A percentile compares a stretch with the other conserved stretches of the same genome.
Conservation (phyloP, 2,113 vertebrate species). For the Amphilophus citrinellus region DNA sequence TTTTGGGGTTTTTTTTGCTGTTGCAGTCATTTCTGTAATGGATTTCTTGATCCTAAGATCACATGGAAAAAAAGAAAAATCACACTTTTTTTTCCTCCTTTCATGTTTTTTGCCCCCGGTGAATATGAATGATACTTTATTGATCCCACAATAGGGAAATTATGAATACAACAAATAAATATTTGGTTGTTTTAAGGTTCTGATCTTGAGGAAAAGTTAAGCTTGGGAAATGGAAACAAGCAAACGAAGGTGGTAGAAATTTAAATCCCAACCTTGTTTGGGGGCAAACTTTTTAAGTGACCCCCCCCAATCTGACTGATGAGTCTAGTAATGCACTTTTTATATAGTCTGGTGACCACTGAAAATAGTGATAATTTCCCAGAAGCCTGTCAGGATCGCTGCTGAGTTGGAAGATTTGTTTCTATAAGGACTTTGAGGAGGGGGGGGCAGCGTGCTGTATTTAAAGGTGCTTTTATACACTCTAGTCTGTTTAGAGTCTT, state of each 20-base stretch:
- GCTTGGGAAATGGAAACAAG: neutral
- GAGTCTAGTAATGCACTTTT: no score
- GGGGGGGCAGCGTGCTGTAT: neutral
- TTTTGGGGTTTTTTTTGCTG: no score
- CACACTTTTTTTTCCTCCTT: no score
- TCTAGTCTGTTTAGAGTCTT: neutral
- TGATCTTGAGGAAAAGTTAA: neutral
- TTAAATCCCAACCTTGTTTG: no score
- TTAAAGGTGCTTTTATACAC: neutral
- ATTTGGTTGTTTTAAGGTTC: neutral
- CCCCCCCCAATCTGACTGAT: no score
- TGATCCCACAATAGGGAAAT: no score
- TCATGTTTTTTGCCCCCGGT: neutral
- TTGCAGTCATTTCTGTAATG: no score
- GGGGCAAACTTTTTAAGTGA: no score
- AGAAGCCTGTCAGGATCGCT: neutral
- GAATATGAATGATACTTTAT: no score
- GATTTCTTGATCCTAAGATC: no score
- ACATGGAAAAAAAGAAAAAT: no score
- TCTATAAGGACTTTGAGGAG: neutral
- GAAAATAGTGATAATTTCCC: neutral
- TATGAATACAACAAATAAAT: neutral
- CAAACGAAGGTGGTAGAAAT: neutral
- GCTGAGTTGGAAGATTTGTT: neutral
- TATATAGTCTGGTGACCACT: no score